Evolutionary conservation across 2,888 invertebrate genomes (phyloP).

Genomic region (Steinernema scapterisci): DNA sequence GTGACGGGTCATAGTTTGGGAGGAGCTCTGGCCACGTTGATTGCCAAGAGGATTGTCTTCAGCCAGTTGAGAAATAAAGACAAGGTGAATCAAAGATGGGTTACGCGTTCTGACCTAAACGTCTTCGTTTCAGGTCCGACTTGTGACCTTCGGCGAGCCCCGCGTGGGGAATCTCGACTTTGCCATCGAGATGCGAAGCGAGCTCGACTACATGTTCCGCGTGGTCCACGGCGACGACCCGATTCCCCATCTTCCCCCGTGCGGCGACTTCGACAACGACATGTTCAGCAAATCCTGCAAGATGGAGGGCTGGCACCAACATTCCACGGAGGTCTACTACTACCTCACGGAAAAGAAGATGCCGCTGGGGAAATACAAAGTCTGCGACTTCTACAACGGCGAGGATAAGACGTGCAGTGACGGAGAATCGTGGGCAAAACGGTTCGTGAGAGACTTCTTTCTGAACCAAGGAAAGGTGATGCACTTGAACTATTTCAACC

Average conservation of each 20-base stretch:
- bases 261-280: neutral
- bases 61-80: neutral
- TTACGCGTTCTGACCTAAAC: slow-evolving; percentile 30
- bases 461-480: neutral
- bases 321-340: neutral
- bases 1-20: slow-evolving; percentile 66
- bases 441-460: neutral
- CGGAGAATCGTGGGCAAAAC: neutral
- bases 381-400: neutral
- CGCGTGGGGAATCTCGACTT: slow-evolving; percentile 64
- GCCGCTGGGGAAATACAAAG: neutral
- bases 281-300: neutral
- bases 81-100: neutral
- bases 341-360: neutral
- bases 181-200: slow-evolving; percentile 54
- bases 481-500: slow-evolving; percentile 26
- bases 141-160: slow-evolving; percentile 66
- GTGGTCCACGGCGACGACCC: slow-evolving; percentile 22
- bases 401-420: neutral
- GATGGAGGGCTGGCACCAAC: neutral
- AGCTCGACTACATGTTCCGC: neutral
- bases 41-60: slow-evolving; percentile 44
- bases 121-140: slow-evolving; percentile 50
- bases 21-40: slow-evolving; percentile 64
- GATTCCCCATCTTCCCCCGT: slow-evolving; percentile 4